Percentiles rank a stretch among this genome's conserved stretches.
phyloP scores from a whole-genome alignment of 2,888 invertebrate genomes.

The Onthophagus sagittarius region DNA sequence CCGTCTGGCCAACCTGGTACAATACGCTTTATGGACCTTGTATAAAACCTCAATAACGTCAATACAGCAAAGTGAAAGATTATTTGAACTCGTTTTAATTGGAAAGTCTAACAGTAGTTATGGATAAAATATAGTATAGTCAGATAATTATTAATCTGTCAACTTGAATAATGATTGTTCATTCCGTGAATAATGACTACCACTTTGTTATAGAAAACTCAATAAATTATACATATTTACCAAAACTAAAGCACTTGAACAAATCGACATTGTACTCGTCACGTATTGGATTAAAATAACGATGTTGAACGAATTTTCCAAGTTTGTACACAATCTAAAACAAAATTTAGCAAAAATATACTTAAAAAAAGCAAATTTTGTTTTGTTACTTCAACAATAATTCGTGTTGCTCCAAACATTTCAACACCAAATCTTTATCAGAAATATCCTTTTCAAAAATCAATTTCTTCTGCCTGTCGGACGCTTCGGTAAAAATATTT shows the following conservation, averaged over 20 bases:
- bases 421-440: slow-evolving; percentile 21
- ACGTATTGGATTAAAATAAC: slow-evolving; percentile 26
- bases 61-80: no score
- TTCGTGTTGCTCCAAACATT: slow-evolving; percentile 28
- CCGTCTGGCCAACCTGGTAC: no score
- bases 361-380: no score
- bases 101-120: no score
- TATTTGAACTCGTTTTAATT: no score
- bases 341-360: background rate
- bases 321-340: slow-evolving; percentile 26
- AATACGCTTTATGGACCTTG: no score
- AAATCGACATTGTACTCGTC: slow-evolving; percentile 27
- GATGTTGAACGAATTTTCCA: slow-evolving; percentile 26
- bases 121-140: no score
- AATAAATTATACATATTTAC: slow-evolving; percentile 9
- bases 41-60: no score
- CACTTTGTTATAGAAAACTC: no score
- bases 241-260: slow-evolving; percentile 25
- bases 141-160: no score
- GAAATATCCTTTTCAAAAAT: slow-evolving; percentile 15
- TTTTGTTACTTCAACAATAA: slow-evolving; percentile 24
- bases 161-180: no score
- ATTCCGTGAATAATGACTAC: no score
- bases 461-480: slow-evolving; percentile 2
- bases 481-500: slow-evolving; percentile 13